Evolutionary conservation across 2,888 invertebrate genomes (phyloP).

Genomic region (Agrilus cyanescens): DNA sequence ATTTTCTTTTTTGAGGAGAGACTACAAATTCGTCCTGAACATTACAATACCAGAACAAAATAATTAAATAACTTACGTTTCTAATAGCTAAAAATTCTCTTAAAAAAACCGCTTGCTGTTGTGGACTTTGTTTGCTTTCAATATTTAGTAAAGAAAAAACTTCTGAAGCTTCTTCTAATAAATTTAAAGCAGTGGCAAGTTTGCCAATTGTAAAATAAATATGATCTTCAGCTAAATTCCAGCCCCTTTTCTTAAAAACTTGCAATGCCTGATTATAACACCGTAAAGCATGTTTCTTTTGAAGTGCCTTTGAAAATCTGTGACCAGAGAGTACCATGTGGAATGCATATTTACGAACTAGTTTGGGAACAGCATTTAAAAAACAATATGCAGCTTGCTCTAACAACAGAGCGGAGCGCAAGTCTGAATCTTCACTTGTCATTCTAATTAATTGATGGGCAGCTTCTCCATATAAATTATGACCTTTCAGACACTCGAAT

Average conservation of each 20-base stretch:
- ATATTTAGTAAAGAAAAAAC: slow-evolving; percentile 69
- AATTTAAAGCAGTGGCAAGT: slow-evolving; percentile 72
- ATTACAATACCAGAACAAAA: neutral
- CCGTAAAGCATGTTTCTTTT: slow-evolving; percentile 81
- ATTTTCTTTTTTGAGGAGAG: slow-evolving; percentile 12
- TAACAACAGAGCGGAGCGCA: slow-evolving; percentile 82
- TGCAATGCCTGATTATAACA: slow-evolving; percentile 89
- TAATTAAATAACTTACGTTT: slow-evolving; percentile 45
- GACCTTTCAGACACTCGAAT: slow-evolving; percentile 72
- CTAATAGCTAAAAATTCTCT: slow-evolving; percentile 79
- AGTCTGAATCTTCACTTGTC: slow-evolving; percentile 95
- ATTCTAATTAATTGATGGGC: slow-evolving; percentile 88
- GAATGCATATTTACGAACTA: slow-evolving; percentile 89
- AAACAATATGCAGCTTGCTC: slow-evolving; percentile 95
- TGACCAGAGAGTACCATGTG: slow-evolving; percentile 95
- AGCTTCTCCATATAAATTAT: slow-evolving; percentile 78
- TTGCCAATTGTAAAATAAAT: slow-evolving; percentile 90
- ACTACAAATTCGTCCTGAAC: slow-evolving; percentile 9
- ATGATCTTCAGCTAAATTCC: slow-evolving; percentile 91
- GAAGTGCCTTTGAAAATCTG: slow-evolving; percentile 84
- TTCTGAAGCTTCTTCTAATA: slow-evolving; percentile 53
- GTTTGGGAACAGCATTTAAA: slow-evolving; percentile 52
- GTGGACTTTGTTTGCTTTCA: slow-evolving; percentile 55
- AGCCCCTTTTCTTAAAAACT: slow-evolving; percentile 57
- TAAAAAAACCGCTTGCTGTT: slow-evolving; percentile 70